These are phyloP conservation scores for Rhabdornis inornatus DNA, from an alignment of 2,113 vertebrate genomes.

Conservation along the genomic window DNA sequence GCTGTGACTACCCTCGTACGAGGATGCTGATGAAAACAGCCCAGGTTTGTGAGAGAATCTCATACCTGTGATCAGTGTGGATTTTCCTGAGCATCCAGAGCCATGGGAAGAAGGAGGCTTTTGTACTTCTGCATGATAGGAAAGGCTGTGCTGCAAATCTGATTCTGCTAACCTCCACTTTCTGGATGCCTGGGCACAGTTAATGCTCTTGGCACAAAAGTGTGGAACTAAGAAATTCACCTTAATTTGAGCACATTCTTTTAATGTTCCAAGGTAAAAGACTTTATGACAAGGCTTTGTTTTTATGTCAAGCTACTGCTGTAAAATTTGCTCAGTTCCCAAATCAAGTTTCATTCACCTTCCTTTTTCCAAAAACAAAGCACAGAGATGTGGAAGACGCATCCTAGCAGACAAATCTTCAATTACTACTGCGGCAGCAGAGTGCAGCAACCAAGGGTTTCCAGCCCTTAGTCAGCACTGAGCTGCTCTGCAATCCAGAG, in stretches of 20 bases:
- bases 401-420: neutral
- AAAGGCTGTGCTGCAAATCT: neutral
- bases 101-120: neutral
- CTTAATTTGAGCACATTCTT: neutral
- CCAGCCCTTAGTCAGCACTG: neutral
- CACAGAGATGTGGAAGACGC: neutral
- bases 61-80: neutral
- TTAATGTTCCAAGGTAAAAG: neutral
- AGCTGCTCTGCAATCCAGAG: neutral
- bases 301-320: neutral
- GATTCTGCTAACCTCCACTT: neutral
- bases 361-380: neutral
- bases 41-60: neutral
- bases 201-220: neutral
- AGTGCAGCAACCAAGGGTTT: neutral
- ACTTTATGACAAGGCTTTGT: neutral
- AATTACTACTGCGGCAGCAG: neutral
- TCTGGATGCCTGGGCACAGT: neutral
- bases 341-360: neutral
- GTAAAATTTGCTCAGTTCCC: neutral
- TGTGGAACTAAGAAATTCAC: neutral
- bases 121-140: neutral
- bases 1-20: accelerated
- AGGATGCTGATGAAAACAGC: neutral
- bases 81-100: neutral